Conservation (phyloP, 2,113 vertebrate genomes). For the Sitta europaea region DNA sequence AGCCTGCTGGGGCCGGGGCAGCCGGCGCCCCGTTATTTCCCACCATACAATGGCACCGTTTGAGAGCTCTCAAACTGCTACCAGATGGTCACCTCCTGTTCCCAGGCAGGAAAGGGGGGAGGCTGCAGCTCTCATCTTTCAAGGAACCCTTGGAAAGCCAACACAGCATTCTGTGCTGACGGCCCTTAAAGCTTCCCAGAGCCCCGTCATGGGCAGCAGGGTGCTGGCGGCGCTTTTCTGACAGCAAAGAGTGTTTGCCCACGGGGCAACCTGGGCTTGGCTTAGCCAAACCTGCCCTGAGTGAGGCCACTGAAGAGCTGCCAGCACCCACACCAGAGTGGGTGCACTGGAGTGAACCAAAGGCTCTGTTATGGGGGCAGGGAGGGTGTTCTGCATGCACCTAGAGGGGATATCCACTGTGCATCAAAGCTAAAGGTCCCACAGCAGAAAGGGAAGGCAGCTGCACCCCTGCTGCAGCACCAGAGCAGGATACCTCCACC, state of each 20-base stretch:
- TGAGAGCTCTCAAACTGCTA: conserved; percentile 61
- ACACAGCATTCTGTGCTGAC: not conserved
- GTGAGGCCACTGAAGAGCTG: not conserved
- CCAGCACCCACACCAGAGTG: rapidly evolving
- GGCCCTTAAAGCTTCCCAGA: not conserved
- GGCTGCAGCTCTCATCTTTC: conserved; percentile 52
- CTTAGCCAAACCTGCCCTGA: not conserved
- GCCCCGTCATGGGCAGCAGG: not conserved
- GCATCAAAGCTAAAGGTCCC: not conserved
- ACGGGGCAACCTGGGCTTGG: not conserved
- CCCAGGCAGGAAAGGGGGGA: conserved; percentile 32
- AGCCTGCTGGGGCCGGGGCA: conserved; percentile 7
- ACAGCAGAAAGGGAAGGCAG: not conserved
- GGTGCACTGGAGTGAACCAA: not conserved
- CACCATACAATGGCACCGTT: conserved; percentile 41
- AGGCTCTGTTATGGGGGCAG: not conserved
- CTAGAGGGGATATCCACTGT: rapidly evolving
- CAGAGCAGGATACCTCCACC: not conserved
- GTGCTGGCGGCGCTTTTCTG: not conserved
- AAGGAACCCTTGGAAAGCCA: conserved; percentile 38
- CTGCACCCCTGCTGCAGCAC: not conserved
- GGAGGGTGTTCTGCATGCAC: not conserved
- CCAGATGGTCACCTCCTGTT: conserved; percentile 65
- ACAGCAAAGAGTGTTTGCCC: not conserved
- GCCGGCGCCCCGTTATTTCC: not conserved